phyloP scores from a whole-genome alignment of 2,888 invertebrate species.

The Sturmia bella region DNA sequence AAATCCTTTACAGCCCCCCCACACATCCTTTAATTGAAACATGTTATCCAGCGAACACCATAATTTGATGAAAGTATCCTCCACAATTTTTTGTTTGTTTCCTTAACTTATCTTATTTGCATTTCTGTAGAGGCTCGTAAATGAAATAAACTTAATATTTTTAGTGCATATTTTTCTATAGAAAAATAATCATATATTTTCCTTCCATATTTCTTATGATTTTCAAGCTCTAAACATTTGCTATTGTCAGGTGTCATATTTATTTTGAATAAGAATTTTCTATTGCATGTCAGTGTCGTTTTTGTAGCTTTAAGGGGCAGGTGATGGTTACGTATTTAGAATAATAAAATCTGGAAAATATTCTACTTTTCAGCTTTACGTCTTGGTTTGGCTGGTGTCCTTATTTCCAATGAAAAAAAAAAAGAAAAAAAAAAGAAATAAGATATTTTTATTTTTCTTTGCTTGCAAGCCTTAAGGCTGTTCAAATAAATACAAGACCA shows the following conservation, averaged over 20 bases:
- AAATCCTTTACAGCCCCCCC: too few relatives aligned
- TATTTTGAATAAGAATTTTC: conserved; percentile 41
- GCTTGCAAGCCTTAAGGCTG: conserved; percentile 15
- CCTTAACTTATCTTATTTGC: not conserved
- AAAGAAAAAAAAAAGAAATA: not conserved
- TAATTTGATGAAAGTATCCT: too few relatives aligned
- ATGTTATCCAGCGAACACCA: too few relatives aligned
- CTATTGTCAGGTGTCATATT: conserved; percentile 58
- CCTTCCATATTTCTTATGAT: conserved; percentile 12
- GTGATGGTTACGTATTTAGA: not conserved
- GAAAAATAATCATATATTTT: not conserved
- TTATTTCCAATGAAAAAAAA: conserved; percentile 38
- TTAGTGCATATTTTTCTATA: not conserved
- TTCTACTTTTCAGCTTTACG: not conserved
- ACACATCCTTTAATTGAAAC: too few relatives aligned
- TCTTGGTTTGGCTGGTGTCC: conserved; percentile 15
- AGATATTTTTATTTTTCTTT: not conserved
- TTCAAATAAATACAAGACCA: not conserved
- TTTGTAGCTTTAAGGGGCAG: conserved; percentile 43
- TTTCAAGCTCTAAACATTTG: conserved; percentile 15
- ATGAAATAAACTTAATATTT: not conserved
- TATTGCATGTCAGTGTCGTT: conserved; percentile 28
- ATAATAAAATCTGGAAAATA: not conserved
- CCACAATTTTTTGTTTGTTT: too few relatives aligned
- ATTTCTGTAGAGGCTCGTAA: not conserved